Base-by-base conservation (phyloP, 2,113 vertebrate species). In the Hippopotamus amphibius region DNA sequence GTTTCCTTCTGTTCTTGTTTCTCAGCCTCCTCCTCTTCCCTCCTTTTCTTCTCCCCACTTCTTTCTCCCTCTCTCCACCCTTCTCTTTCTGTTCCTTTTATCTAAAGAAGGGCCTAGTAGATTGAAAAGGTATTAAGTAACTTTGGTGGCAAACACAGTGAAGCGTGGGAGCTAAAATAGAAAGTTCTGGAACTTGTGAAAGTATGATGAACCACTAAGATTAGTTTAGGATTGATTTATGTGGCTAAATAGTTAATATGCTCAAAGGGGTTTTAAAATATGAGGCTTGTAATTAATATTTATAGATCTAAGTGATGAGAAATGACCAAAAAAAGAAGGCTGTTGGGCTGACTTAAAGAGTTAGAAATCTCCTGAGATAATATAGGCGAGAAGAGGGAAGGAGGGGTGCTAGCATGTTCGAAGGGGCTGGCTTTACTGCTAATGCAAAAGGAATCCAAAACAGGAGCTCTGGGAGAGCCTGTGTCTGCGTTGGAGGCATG, bases 261-360 rank as follows among this genome's bases (percentile, higher is more conserved):
- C 95, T 97, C 96, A 95, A 93, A 97, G 71, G 88, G 37, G 30
- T 84, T 98, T 97, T 98, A 97, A 98, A 96, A 98, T 95, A 97
- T 97, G 97, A 97, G 92, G 86, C 53, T 92, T 90, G n/a, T 87
- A 80, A 97, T 98, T 97, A 98, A 98, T 98, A 98, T 98, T 98
- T 98, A 97, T 98, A 95, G 97, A 88, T 92, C 96, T 88, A 65
- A 95, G 89, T 5, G 89, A 97, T 98, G 97, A 98, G 97, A 96
- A 97, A 97, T 96, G 96, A 92, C 88, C 90, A 96, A 81, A 84
- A 90, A 90, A 84, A 74, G 89, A 93, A 93, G 86, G 2, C 96
- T 96, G 24, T 82, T 96, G 95, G 95, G 85, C 71, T 93, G 93
- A 91, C 30, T 92, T 74, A 37, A 71, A 92, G 68, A 90, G 82